Evolutionary conservation across 2,888 invertebrate species (phyloP).

Genomic region (Phyllotreta striolata): DNA sequence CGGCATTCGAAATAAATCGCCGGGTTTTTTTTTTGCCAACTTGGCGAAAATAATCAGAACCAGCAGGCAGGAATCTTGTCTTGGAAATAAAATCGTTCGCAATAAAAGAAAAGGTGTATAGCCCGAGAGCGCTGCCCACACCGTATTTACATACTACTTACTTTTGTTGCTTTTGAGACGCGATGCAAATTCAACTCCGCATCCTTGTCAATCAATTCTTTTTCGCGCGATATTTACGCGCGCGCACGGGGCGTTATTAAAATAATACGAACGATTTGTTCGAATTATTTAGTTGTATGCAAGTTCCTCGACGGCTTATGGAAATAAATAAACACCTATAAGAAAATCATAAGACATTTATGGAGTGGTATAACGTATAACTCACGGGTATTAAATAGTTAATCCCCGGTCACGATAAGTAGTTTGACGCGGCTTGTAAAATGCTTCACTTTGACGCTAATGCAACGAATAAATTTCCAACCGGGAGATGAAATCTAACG

Average conservation of each 20-base stretch:
- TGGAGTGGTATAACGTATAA: constrained; percentile 19
- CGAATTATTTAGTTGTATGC: not conserved
- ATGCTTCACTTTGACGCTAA: constrained; percentile 38
- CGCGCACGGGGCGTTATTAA: no score
- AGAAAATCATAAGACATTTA: constrained; percentile 26
- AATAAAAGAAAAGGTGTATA: constrained; percentile 41
- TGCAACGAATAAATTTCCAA: constrained; percentile 34
- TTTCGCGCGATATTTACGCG: no score
- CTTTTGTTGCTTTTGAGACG: constrained; percentile 31
- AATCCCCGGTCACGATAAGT: constrained; percentile 39
- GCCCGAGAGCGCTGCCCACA: constrained; percentile 44
- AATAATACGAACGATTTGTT: constrained; percentile 2
- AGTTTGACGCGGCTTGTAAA: constrained; percentile 37
- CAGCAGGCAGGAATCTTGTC: constrained; percentile 49
- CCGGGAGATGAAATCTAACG: constrained; percentile 34
- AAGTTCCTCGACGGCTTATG: no score
- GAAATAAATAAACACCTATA: no score
- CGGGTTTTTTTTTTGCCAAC: constrained; percentile 41
- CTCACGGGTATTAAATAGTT: constrained; percentile 32
- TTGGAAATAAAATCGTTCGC: constrained; percentile 48
- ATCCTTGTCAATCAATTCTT: no score
- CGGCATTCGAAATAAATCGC: constrained; percentile 48
- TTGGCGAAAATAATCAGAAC: constrained; percentile 50
- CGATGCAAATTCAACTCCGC: not conserved
- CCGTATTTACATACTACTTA: constrained; percentile 45